Evolutionary conservation across 2,113 vertebrate species (phyloP).

Genomic region (Chamaetylas fuelleborni): DNA sequence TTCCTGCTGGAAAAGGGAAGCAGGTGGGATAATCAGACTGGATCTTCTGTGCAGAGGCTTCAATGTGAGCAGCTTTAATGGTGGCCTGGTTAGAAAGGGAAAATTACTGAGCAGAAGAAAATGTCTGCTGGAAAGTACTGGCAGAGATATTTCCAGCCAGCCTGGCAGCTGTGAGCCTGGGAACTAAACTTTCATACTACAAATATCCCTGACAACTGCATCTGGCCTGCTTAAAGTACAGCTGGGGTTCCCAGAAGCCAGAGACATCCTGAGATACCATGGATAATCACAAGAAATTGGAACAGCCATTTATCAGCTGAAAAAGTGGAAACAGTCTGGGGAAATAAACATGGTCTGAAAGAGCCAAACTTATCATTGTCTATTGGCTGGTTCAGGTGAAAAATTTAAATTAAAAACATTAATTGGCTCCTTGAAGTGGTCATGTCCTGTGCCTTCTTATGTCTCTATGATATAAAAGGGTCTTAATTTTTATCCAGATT

Average conservation of each 20-base stretch:
- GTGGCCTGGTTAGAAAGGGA: neutral
- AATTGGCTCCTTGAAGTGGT: neutral
- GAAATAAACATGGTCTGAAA: neutral
- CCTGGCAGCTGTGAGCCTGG: neutral
- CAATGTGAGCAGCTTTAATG: neutral
- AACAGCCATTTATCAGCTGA: neutral
- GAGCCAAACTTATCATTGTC: neutral
- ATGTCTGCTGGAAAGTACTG: neutral
- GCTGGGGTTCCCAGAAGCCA: neutral
- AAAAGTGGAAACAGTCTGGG: neutral
- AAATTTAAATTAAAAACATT: neutral
- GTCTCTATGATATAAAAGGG: neutral
- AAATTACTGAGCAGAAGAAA: neutral
- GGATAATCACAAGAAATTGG: fast-evolving
- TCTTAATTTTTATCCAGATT: neutral
- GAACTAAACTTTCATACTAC: neutral
- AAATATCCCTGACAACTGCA: neutral
- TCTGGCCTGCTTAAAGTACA: neutral
- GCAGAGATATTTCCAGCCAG: neutral
- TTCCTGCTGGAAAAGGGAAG: neutral
- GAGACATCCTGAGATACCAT: neutral
- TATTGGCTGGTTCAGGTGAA: neutral
- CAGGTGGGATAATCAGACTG: neutral
- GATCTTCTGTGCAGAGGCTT: neutral
- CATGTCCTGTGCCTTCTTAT: neutral